Evolutionary conservation across 2,113 vertebrate genomes (phyloP), one percentile per base, ranked within the genome.

Genomic region (Carollia perspicillata): DNA sequence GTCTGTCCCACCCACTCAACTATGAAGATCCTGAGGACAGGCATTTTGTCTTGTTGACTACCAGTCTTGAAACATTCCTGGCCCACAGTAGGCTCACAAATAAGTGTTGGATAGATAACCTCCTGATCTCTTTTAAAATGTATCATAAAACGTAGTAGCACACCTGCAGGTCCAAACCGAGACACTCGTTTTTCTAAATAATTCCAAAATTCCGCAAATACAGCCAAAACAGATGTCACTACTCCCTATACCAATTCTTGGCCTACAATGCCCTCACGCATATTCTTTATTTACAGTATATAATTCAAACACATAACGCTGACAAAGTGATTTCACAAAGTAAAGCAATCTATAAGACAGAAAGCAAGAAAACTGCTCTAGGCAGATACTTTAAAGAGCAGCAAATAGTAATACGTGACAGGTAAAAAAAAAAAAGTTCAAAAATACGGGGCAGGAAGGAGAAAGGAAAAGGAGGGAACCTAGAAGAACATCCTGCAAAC

Each of bases 311-410:
- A 60, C 40, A 51, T 13, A 78, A 87, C 40, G 84, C 71, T 71
- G 77, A 92, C 37, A 65, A 49, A 35, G 40, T 63, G 60, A 93
- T 22, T 84, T 88, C 79, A 90, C 53, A 95, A 95, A 71, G 13
- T 63, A 94, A 53, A 35, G 65, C 16, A 17, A 9, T 26, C 72
- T 33, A 44, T 18, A 80, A 92, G 74, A 72, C 7, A 77, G 28
- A 85, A 42, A 17, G n/a, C 33, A 81, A 47, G 49, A n/a, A n/a
- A 60, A 33, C 5, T 78, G 23, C 13, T 84, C 65, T 9, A 55
- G 42, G 47, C 11, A 63, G 55, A 14, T 11, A 65, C 60, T 68
- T 72, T 35, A 55, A 84, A 90, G 37, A 68, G 12, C 7, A 68
- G 40, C 78, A 95, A 35, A 28, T 42, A 51, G 4, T 77, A 66